Base-by-base conservation (phyloP, 2,888 invertebrate species). In the Ennomos quercinarius region DNA sequence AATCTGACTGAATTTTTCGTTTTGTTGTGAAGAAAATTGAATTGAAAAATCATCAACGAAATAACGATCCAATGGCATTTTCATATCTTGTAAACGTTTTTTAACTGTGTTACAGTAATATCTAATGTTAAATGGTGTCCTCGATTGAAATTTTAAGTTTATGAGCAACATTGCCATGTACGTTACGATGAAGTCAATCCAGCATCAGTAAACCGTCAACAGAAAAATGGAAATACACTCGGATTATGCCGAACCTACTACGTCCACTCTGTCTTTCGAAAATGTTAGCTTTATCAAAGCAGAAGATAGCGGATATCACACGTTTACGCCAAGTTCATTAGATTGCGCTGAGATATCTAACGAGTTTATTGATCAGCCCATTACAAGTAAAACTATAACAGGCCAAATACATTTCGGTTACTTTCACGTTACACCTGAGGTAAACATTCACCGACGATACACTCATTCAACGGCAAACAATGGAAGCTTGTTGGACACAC, bases 291-390 rank as follows among this genome's bases (percentile, higher is more conserved):
- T 82, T 67, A 84, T 80, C 68, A 84, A 79, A 63, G 72, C 80
- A n/a, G 91, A 91, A 72, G 92, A 92, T 64, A 92, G 92, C 73
- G 92, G 92, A 42, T 92, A 91, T 67, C 88, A 90, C 57, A 90
- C 91, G 1, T 86, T 81, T 63, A 89, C 91, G 38, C 89, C 89
- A 41, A 80, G 87, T 27, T 87, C 91, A 10, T 74, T 89, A 41
- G 87, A 87, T 70, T 80, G 76, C 61, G 85, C 85, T 0, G 83
- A 83, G 63, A 58, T 85, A 66, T 83, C 85, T 1, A 82, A 73
- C 60, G 86, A 86, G 39, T 86, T 79, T 63, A 65, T 81, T 10
- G 81, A 83, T 62, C 73, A 82, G 39, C 73, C 81, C 5, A 70
- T 78, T 36, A 70, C 76, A 38, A 72, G 76, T 39, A 76, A 77